A percentile compares a stretch with the other conserved stretches of the same genome.
Evolutionary conservation across 2,797 vertebrate genomes (phyloP).

Genomic region (Tragopan temminckii): DNA sequence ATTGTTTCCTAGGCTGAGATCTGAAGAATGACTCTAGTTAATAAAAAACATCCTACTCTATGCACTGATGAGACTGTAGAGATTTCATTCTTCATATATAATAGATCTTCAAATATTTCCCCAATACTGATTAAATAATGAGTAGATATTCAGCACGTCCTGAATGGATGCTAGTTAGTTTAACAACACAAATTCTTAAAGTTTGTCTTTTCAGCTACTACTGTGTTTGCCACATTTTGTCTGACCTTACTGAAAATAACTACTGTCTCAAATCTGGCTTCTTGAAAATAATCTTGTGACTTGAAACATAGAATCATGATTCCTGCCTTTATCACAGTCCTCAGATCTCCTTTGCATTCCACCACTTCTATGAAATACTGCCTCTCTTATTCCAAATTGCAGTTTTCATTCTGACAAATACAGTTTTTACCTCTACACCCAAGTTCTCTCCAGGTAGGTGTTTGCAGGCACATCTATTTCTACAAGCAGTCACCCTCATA

Average conservation of each 20-base stretch:
- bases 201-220: background rate
- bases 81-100: background rate
- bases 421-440: background rate
- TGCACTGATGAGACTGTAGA: background rate
- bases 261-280: background rate
- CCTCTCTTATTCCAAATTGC: background rate
- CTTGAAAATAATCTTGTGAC: background rate
- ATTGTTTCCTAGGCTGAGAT: background rate
- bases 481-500: background rate
- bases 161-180: background rate
- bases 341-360: background rate
- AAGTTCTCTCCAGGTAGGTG: background rate
- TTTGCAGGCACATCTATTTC: constrained; percentile 11
- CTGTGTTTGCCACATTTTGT: background rate
- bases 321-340: background rate
- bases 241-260: background rate
- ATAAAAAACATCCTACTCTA: background rate
- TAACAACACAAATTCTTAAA: background rate
- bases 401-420: background rate
- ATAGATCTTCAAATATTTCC: background rate
- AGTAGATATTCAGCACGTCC: background rate
- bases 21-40: background rate
- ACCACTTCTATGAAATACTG: background rate
- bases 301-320: background rate
- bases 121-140: background rate